Evolutionary conservation across 2,797 vertebrate species (phyloP).

Genomic region (Petrocephalus sullivani): DNA sequence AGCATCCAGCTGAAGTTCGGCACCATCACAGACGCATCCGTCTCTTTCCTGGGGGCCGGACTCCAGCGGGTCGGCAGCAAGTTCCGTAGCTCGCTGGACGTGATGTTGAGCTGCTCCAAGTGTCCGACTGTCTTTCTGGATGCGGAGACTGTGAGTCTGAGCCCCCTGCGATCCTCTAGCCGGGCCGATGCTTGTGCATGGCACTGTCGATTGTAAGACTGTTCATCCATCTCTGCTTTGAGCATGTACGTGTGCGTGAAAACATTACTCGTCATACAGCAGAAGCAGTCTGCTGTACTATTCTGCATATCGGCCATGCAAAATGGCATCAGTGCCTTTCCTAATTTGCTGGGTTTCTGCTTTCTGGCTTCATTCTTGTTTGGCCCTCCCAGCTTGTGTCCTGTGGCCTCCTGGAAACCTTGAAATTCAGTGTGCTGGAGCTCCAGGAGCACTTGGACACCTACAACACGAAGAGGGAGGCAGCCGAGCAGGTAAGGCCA

Average conservation of each 20-base stretch:
- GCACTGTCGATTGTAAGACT: not conserved
- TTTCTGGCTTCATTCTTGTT: not conserved
- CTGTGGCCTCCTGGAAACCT: slow-evolving; percentile 87
- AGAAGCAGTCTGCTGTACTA: not conserved
- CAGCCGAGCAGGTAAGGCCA: slow-evolving; percentile 80
- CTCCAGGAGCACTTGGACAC: slow-evolving; percentile 97
- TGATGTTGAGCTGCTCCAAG: slow-evolving; percentile 86
- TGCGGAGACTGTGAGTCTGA: slow-evolving; percentile 84
- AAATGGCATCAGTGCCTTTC: not conserved
- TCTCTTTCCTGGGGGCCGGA: slow-evolving; percentile 81
- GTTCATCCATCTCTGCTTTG: not conserved
- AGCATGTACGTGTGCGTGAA: not conserved
- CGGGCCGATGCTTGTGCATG: not conserved
- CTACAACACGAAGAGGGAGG: slow-evolving; percentile 87
- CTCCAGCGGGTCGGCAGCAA: slow-evolving; percentile 88
- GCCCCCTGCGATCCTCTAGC: not conserved
- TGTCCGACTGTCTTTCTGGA: slow-evolving; percentile 95
- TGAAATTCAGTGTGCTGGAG: slow-evolving; percentile 96
- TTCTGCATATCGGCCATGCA: not conserved
- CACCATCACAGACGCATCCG: slow-evolving; percentile 79
- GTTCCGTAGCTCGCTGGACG: slow-evolving; percentile 88
- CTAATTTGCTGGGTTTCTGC: not conserved
- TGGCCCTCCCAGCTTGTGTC: slow-evolving; percentile 76
- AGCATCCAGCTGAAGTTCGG: slow-evolving; percentile 87
- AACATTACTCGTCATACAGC: not conserved